phyloP scores from a whole-genome alignment of 2,797 vertebrate genomes.

The Gouania willdenowi region DNA sequence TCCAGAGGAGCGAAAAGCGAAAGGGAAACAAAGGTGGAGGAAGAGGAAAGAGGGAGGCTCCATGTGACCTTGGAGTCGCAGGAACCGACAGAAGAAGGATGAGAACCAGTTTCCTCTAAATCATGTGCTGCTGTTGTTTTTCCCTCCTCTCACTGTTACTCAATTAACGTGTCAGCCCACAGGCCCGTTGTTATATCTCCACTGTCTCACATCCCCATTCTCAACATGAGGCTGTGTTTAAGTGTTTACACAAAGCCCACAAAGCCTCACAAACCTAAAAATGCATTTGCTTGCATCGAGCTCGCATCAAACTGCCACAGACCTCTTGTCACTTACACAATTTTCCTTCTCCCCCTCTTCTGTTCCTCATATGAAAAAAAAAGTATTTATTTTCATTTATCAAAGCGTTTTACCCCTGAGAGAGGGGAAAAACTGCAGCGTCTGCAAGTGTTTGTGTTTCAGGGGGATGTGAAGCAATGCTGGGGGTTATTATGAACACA shows the following conservation, averaged over 20 bases:
- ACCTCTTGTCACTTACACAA: constrained; percentile 43
- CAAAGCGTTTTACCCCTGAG: constrained; percentile 71
- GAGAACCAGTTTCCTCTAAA: constrained; percentile 50
- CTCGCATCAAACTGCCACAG: constrained; percentile 53
- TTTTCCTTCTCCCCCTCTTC: constrained; percentile 32
- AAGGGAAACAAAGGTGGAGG: constrained; percentile 56
- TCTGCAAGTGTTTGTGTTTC: constrained; percentile 59
- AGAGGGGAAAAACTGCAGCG: constrained; percentile 61
- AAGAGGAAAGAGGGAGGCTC: constrained; percentile 19
- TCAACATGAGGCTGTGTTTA: constrained; percentile 14
- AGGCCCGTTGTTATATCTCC: constrained; percentile 21
- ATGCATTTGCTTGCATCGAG: constrained; percentile 42
- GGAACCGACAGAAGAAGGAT: constrained; percentile 45
- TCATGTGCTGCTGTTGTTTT: constrained; percentile 30
- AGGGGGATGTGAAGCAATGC: constrained; percentile 58
- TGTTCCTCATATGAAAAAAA: constrained; percentile 65
- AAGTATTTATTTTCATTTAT: constrained; percentile 80
- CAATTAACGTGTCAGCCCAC: constrained; percentile 38
- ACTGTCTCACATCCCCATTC: constrained; percentile 20
- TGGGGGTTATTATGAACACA: constrained; percentile 75
- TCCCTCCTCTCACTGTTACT: constrained; percentile 26
- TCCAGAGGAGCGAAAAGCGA: constrained; percentile 41
- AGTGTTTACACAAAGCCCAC: constrained; percentile 28
- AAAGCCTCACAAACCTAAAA: constrained; percentile 20
- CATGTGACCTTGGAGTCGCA: constrained; percentile 57